Evolutionary conservation across 2,888 invertebrate genomes (phyloP).

Genomic region (Agrotis exclamationis): DNA sequence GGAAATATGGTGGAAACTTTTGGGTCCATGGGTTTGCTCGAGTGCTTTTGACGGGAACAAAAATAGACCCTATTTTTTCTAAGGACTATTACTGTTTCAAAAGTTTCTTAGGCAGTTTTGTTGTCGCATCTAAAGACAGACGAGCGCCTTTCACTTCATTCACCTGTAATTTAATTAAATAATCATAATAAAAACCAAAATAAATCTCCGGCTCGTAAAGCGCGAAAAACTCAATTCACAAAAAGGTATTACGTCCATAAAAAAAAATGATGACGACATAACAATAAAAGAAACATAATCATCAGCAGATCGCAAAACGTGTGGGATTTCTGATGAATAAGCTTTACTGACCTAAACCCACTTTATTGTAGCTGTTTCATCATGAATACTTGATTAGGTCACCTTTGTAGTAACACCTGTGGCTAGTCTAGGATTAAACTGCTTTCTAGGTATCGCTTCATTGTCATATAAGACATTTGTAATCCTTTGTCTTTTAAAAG

Average conservation of each 20-base stretch:
- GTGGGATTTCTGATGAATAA: slow-evolving; percentile 74
- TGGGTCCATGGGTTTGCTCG: neutral
- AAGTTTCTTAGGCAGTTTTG: neutral
- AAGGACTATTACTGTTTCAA: neutral
- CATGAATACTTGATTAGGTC: slow-evolving; percentile 68
- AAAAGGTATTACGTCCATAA: slow-evolving; percentile 45
- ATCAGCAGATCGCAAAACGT: slow-evolving; percentile 56
- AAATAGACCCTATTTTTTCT: neutral
- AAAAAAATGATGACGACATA: slow-evolving; percentile 53
- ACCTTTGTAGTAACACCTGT: slow-evolving; percentile 61
- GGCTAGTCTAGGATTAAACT: slow-evolving; percentile 27
- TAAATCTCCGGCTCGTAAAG: slow-evolving; percentile 35
- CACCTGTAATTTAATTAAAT: slow-evolving; percentile 30
- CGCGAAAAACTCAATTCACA: slow-evolving; percentile 27
- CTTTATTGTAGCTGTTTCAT: slow-evolving; percentile 63
- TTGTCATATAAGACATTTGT: slow-evolving; percentile 26
- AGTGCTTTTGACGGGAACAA: neutral
- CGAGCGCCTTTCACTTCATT: neutral
- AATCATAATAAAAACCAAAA: slow-evolving; percentile 37
- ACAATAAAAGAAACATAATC: slow-evolving; percentile 57
- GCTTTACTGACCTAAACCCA: slow-evolving; percentile 71
- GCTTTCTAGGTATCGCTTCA: slow-evolving; percentile 28
- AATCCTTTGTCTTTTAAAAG: slow-evolving; percentile 27
- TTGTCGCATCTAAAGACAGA: neutral
- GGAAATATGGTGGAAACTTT: slow-evolving; percentile 2